Conservation (phyloP, 2,888 invertebrate genomes). For the Sussaba pulchella region DNA sequence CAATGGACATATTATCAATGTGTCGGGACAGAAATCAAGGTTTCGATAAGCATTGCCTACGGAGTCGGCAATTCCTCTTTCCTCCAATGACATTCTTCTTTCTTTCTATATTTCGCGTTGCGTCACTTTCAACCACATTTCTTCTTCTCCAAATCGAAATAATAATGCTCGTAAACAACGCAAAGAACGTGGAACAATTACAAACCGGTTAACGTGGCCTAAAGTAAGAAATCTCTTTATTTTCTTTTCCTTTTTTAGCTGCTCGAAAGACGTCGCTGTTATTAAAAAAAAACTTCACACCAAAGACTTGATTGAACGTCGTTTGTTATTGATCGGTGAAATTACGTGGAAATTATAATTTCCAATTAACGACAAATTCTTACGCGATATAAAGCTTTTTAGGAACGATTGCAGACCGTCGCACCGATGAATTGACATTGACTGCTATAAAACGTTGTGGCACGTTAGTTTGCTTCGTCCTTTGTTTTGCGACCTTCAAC, state of each 20-base stretch:
- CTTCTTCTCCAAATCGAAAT: too few relatives aligned
- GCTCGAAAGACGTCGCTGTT: not conserved
- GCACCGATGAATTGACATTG: not conserved
- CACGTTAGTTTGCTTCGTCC: not conserved
- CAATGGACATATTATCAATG: conserved; percentile 54
- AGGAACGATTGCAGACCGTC: too few relatives aligned
- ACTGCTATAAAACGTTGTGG: not conserved
- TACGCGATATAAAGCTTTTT: too few relatives aligned
- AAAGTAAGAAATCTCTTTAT: not conserved
- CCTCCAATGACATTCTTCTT: not conserved
- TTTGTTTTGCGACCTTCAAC: conserved; percentile 16
- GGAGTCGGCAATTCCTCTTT: not conserved
- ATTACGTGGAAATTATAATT: not conserved
- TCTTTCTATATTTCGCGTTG: not conserved
- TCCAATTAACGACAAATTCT: not conserved
- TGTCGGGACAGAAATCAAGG: not conserved
- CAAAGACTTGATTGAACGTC: not conserved
- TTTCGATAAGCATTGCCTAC: not conserved
- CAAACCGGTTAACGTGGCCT: not conserved
- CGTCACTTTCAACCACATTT: not conserved
- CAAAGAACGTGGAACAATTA: too few relatives aligned
- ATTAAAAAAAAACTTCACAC: too few relatives aligned
- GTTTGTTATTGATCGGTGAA: not conserved
- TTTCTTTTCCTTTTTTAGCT: not conserved
- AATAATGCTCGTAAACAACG: too few relatives aligned